Evolutionary conservation across 2,888 invertebrate genomes (phyloP).

Genomic region (Philopedon plagiatum): DNA sequence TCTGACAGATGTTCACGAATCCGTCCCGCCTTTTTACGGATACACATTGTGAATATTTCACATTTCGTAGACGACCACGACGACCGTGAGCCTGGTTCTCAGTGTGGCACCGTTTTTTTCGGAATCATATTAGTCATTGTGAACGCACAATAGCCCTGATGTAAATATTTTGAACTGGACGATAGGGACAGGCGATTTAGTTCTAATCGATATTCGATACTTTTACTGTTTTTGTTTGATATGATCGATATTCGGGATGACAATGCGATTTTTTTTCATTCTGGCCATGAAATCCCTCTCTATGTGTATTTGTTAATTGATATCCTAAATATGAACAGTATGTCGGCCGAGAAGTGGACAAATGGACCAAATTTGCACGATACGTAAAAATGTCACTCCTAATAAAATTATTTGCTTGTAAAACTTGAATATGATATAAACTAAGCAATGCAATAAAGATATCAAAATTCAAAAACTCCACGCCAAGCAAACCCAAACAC

Average conservation of each 20-base stretch:
- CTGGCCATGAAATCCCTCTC: no score
- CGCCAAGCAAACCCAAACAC: no score
- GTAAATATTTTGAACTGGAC: constrained; percentile 46
- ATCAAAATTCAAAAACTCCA: no score
- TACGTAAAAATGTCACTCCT: no score
- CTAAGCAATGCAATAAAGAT: no score
- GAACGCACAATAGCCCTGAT: constrained; percentile 41
- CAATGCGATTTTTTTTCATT: constrained; percentile 2
- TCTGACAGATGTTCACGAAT: constrained; percentile 63
- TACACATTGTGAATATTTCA: constrained; percentile 55
- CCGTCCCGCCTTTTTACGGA: constrained; percentile 56
- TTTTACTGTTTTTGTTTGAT: constrained; percentile 43
- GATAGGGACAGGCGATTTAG: constrained; percentile 25
- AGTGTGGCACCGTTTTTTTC: constrained; percentile 52
- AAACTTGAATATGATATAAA: no score
- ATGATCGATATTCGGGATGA: constrained; percentile 36
- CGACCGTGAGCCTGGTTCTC: constrained; percentile 53
- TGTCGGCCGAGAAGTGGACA: no score
- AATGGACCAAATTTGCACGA: no score
- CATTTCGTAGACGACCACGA: constrained; percentile 55
- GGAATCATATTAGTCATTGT: constrained; percentile 48
- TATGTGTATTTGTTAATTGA: no score
- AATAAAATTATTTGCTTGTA: no score
- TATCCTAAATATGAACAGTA: no score
- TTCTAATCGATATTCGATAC: constrained; percentile 48